Base-by-base conservation (phyloP, 2,888 invertebrate genomes). In the Macrostomum cliftonense region DNA sequence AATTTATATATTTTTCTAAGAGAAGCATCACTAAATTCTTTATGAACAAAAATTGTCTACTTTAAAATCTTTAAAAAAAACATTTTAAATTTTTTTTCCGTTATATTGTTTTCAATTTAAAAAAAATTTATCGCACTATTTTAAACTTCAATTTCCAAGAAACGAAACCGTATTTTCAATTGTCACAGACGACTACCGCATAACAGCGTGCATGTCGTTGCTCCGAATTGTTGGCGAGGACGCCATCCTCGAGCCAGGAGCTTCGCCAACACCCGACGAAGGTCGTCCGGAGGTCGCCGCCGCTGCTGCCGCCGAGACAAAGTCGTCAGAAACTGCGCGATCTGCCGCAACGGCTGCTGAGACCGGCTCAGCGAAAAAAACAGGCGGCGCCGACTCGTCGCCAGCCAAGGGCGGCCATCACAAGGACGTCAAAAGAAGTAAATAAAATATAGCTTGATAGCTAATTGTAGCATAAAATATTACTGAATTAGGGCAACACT, bases 191-290 rank as follows among this genome's bases (percentile, higher is more conserved):
- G 88, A 91, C 70, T 91, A 82, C 64, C 79, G 86, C 62, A 73
- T 84, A 56, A 88, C 88, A 1, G 83, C 87, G 1, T 88, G 88
- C 64, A 77, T 85, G 58, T 79, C 82, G 56, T 73, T 85, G 43
- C 71, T 91, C 39, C 82, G 84, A 67, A 82, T 82, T 77, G 73
- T 87, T 46, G 75, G 79, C 1, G 74, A 75, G 46, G 76, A 74
- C 42, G 72, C 28, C 28, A 28, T 42, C 13, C 40, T 49, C 12
- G 46, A 45, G 49, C 40, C 38, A 36, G 28, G 28, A n/a, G 39
- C 16, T 39, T 45, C 2, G 45, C 42, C 37, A 53, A 20, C 28
- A n/a, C n/a, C n/a, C n/a, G n/a, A n/a, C n/a, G n/a, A n/a, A n/a
- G n/a, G n/a, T n/a, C n/a, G n/a, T n/a, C n/a, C n/a, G n/a, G n/a